Conservation (phyloP, 1,140 invertebrate genomes). For the Brachionus sp. region DNA sequence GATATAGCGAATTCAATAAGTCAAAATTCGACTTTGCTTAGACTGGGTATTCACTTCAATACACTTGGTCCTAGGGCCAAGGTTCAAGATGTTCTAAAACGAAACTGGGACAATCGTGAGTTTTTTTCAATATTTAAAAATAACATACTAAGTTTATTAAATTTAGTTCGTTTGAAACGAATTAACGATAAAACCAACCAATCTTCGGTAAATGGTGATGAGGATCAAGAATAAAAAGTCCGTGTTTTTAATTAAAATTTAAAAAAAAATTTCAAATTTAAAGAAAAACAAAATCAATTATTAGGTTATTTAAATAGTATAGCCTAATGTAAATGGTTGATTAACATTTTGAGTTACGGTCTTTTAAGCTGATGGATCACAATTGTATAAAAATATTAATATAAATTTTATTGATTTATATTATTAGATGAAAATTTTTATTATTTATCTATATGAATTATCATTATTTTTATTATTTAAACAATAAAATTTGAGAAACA, state of each 20-base stretch:
- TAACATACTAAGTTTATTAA: neutral
- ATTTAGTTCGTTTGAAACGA: constrained; percentile 35
- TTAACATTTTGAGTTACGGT: neutral
- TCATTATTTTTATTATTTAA: neutral
- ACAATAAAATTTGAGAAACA: neutral
- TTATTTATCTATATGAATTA: neutral
- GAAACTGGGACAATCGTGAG: constrained; percentile 77
- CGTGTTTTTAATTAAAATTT: neutral
- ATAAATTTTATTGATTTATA: neutral
- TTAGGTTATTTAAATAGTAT: neutral
- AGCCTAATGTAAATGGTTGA: neutral
- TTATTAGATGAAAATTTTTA: neutral
- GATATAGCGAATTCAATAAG: constrained; percentile 87
- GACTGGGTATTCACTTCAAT: constrained; percentile 88
- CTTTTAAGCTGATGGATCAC: neutral
- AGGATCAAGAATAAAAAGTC: neutral
- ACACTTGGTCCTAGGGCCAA: constrained; percentile 89
- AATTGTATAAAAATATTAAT: neutral
- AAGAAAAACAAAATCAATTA: neutral
- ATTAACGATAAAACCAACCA: neutral
- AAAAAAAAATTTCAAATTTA: neutral
- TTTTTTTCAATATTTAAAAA: neutral
- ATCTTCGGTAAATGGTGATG: neutral
- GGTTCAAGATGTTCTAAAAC: constrained; percentile 83
- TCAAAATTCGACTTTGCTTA: constrained; percentile 82